Evolutionary conservation across 2,113 vertebrate genomes (phyloP), one percentile per base, ranked within the genome.

Genomic region (Petrocephalus zakoni): DNA sequence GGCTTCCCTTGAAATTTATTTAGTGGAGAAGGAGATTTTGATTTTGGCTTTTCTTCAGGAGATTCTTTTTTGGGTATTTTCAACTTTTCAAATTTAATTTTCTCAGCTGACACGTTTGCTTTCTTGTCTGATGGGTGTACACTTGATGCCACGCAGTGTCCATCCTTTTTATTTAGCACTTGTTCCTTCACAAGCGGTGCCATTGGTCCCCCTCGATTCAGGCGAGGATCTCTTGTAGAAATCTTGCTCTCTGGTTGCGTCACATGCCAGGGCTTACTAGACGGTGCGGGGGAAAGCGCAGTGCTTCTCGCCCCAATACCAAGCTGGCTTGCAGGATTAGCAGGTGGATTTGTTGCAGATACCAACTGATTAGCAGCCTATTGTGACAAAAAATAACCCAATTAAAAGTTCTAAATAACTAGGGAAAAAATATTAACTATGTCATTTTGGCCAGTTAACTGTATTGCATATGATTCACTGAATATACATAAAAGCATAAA

Each of bases 211-310:
- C 88, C 55, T 86, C 98, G 96, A 92, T 98, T 98, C 89, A 99
- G 95, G 42, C 98, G 97, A 49, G 98, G 98, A 93, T 99, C 98
- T 91, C 98, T 95, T 64, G 95, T 97, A 34, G 96, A 91, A 10
- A 94, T 90, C 92, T 98, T 98, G 17, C 95, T 29, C 56, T 99
- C 97, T 34, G 96, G 93, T 90, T 95, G 95, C 25, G 96, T 95
- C 83, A 96, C 93, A 34, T 95, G 93, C 93, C 96, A 95, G 64
- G 95, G 95, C 89, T 97, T 97, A 86, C 97, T 95, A 7, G 93
- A 88, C 61, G 93, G 94, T 84, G 93, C 90, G 9, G 96, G 90
- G 89, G 93, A 83, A 0, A 95, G 91, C 84, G 95, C 96, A 75
- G 90, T 92, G 85, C 47, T 92, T 87, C 95, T 97, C 92, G 90